phyloP scores from a whole-genome alignment of 92 coral and sea anemone genomes.

The Paragorgia papillata region DNA sequence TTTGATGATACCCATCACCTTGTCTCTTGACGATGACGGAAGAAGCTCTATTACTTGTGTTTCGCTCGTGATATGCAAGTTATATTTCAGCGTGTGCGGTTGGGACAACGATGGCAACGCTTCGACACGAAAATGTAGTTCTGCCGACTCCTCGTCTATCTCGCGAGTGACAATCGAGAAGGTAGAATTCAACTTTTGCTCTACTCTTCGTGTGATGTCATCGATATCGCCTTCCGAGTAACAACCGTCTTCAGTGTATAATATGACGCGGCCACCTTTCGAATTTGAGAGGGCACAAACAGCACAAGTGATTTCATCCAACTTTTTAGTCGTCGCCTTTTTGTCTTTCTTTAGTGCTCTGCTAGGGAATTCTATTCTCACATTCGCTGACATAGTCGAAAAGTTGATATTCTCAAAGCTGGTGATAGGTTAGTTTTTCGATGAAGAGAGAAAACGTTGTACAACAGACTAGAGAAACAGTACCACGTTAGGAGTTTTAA shows the following conservation, averaged over 20 bases:
- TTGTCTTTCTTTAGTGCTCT: background rate
- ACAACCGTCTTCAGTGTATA: background rate
- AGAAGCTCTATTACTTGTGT: background rate
- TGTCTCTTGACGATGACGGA: background rate
- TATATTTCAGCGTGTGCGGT: constrained; percentile 2
- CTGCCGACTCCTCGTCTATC: background rate
- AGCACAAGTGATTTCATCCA: background rate
- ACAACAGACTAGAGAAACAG: too few species aligned
- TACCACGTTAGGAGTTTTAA: too few species aligned
- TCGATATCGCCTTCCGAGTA: constrained; percentile 1
- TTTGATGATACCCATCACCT: background rate
- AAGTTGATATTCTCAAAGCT: too few species aligned
- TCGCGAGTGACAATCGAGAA: background rate
- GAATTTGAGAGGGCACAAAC: background rate
- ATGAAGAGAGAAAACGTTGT: too few species aligned
- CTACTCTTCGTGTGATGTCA: constrained; percentile 15
- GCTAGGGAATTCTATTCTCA: constrained; percentile 2
- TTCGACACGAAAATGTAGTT: background rate
- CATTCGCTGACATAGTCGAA: background rate
- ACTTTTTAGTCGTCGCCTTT: background rate
- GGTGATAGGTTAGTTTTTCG: too few species aligned
- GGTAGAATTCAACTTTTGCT: background rate
- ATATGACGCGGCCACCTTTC: background rate
- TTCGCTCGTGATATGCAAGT: background rate
- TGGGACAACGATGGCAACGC: background rate